These are phyloP conservation scores for Macropus fuliginosus DNA, from an alignment of 2,797 vertebrate genomes.

Conservation along the genomic window DNA sequence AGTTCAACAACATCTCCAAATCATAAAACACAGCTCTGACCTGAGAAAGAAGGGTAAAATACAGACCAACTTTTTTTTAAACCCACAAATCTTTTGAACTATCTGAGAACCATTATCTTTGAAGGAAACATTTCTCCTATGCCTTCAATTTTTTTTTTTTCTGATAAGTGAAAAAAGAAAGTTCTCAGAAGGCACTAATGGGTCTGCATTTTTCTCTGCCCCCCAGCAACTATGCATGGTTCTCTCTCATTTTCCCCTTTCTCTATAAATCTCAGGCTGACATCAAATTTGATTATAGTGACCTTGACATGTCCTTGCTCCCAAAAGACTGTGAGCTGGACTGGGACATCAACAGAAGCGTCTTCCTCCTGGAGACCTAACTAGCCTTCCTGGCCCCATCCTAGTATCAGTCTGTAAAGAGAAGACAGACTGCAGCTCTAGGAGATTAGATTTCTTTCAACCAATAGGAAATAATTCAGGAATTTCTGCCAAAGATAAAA, in stretches of 20 bases:
- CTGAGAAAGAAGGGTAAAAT: not conserved
- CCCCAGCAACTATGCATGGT: not conserved
- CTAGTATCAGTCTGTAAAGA: not conserved
- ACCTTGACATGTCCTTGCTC: not conserved
- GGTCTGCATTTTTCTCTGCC: constrained; percentile 29
- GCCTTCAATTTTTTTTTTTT: constrained; percentile 46
- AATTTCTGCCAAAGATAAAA: constrained; percentile 32
- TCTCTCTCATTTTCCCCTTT: constrained; percentile 42
- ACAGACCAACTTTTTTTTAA: not conserved
- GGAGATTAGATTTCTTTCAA: not conserved
- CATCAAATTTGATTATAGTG: not conserved
- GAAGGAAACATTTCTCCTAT: constrained; percentile 45
- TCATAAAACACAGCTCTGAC: not conserved
- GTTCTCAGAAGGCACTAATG: constrained; percentile 59
- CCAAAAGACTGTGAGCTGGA: constrained; percentile 21
- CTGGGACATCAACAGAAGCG: not conserved
- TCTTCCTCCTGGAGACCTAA: not conserved
- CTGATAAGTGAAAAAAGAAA: constrained; percentile 68
- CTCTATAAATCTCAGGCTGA: not conserved
- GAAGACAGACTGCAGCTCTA: not conserved
- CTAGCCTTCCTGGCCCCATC: not conserved
- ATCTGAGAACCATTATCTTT: constrained; percentile 50
- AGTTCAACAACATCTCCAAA: constrained; percentile 16
- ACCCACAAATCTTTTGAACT: constrained; percentile 6
- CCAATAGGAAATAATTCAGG: not conserved